Base-by-base conservation (phyloP, 2,888 invertebrate species). In the Chrysolina haemoptera region DNA sequence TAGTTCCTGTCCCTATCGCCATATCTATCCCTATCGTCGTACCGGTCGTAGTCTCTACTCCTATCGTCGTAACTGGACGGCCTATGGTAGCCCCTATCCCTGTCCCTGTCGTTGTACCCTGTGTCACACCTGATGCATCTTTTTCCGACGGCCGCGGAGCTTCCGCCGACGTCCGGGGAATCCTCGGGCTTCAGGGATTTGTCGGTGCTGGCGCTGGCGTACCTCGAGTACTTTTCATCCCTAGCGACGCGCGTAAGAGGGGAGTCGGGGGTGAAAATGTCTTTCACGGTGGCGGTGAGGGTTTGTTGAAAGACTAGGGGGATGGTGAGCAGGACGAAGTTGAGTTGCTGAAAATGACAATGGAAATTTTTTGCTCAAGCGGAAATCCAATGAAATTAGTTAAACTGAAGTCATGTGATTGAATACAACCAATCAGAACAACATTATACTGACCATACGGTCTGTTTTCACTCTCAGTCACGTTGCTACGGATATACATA, bases 61-160 rank as follows among this genome's bases (percentile, higher is more conserved):
- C 70, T 70, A 20, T 76, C 76, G n/a, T 70, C 69, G 63, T 73
- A 65, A 4, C 59, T 35, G 18, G 77, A 72, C 83, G 80, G 62
- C 14, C 68, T 66, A 8, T 35, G 35, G 35, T 35, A 22, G 8
- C 48, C 48, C 18, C 66, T 48, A n/a, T 50, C 27, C 0, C 68
- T 53, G 20, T 41, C 41, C 63, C 78, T 76, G 10, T 75, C 74
- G 62, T 46, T 18, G 71, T 77, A 78, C n/a, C 75, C 75, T 22
- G 74, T 74, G 14, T 80, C 78, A 48, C 82, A 82, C 8, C 79
- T 76, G n/a, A 78, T 75, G 62, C 82, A 82, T 35, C 82, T 68
- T 65, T 82, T 82, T 10, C 78, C 82, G 14, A 81, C 65, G 0
- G 79, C 22, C 4, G 71, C 53, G 10, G 68, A 50, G 14, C 41